Evolutionary conservation across 1,140 invertebrate genomes (phyloP).

Genomic region (Vanessa atalanta): DNA sequence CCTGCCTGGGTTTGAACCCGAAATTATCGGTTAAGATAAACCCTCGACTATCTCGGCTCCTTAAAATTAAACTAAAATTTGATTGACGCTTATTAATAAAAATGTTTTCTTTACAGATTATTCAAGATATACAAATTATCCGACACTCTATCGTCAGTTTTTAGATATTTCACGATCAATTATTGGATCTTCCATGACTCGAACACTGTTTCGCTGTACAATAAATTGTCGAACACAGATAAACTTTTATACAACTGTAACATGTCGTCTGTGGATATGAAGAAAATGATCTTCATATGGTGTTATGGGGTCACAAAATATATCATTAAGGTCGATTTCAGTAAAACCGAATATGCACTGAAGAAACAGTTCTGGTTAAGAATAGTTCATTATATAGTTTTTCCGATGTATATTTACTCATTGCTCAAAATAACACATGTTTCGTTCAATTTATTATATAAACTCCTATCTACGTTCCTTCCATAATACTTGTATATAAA

Average conservation of each 20-base stretch:
- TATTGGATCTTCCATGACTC: slow-evolving; percentile 37
- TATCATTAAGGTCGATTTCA: slow-evolving; percentile 43
- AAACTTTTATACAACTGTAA: background rate
- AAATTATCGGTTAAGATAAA: too few species aligned
- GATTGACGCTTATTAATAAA: too few species aligned
- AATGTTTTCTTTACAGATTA: slow-evolving; percentile 30
- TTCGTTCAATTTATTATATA: background rate
- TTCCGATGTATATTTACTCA: background rate
- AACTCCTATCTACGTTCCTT: background rate
- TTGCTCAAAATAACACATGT: background rate
- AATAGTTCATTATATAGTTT: slow-evolving; percentile 8
- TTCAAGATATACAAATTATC: slow-evolving; percentile 37
- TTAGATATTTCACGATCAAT: slow-evolving; percentile 36
- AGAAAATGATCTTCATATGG: slow-evolving; percentile 27
- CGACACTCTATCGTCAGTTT: slow-evolving; percentile 10
- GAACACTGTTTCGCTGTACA: slow-evolving; percentile 6
- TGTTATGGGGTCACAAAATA: slow-evolving; percentile 39
- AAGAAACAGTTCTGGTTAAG: slow-evolving; percentile 32
- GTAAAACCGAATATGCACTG: slow-evolving; percentile 28
- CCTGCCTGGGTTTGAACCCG: too few species aligned
- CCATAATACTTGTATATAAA: too few species aligned
- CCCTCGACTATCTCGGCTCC: too few species aligned
- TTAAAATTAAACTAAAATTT: too few species aligned
- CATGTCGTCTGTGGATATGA: slow-evolving; percentile 22
- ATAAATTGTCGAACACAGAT: background rate